A percentile compares a stretch with the other conserved stretches of the same genome.
Evolutionary conservation across 2,888 invertebrate genomes (phyloP).

Genomic region (Hedychridium roseum): DNA sequence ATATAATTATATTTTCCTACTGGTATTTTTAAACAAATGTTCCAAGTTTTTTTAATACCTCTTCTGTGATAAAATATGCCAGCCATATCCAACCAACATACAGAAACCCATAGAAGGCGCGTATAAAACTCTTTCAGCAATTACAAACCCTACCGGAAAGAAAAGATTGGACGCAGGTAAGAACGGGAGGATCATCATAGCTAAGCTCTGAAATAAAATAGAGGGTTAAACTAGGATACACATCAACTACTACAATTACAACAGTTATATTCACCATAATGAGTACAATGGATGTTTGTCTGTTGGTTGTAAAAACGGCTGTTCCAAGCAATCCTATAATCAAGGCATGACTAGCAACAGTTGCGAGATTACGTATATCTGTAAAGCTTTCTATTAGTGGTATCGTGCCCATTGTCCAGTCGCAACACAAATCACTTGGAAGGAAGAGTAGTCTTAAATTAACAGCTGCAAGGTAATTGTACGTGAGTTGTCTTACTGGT

Average conservation of each 20-base stretch:
- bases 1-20: neutral
- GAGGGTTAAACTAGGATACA: neutral
- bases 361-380: conserved; percentile 85
- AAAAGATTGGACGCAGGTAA: conserved; percentile 96
- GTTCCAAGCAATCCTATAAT: conserved; percentile 70
- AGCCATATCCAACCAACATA: conserved; percentile 88
- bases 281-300: conserved; percentile 72
- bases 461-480: conserved; percentile 89
- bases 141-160: conserved; percentile 97
- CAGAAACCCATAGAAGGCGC: conserved; percentile 99
- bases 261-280: conserved; percentile 70
- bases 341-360: conserved; percentile 73
- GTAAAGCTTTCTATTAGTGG: conserved; percentile 81
- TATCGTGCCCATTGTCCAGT: conserved; percentile 98
- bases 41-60: conserved; percentile 56
- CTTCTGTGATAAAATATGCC: conserved; percentile 74
- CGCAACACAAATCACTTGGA: conserved; percentile 92
- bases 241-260: neutral
- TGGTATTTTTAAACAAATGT: neutral
- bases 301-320: conserved; percentile 68
- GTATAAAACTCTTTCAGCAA: conserved; percentile 94
- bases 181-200: conserved; percentile 89
- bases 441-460: conserved; percentile 90
- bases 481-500: conserved; percentile 88
- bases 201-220: conserved; percentile 73